These are phyloP conservation scores for Trachelus tabidus DNA, from an alignment of 2,888 invertebrate genomes.

Conservation along the genomic window DNA sequence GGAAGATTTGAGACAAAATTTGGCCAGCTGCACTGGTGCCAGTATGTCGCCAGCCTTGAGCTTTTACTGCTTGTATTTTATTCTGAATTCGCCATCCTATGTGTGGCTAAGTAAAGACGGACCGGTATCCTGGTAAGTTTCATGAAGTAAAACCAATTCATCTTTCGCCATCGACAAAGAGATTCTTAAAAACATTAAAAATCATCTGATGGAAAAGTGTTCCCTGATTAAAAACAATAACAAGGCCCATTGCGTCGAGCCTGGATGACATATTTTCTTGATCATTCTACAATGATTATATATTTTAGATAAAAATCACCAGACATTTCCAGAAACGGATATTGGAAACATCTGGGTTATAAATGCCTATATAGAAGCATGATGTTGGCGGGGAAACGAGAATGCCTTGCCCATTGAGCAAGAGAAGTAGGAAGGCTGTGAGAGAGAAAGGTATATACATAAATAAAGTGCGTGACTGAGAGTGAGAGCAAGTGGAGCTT, in stretches of 20 bases:
- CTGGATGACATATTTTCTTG: constrained; percentile 1
- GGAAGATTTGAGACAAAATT: constrained; percentile 31
- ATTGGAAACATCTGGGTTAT: constrained; percentile 12
- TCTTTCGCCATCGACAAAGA: neutral
- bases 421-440: constrained; percentile 21
- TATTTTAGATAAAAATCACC: neutral
- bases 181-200: neutral
- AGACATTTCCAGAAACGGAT: constrained; percentile 4
- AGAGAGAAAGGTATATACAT: neutral
- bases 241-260: constrained; percentile 6
- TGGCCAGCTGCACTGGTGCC: constrained; percentile 41
- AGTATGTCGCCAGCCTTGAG: constrained; percentile 40
- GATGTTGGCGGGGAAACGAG: constrained; percentile 12
- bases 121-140: neutral
- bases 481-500: neutral
- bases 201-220: neutral
- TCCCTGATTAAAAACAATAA: constrained; percentile 16
- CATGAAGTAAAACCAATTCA: neutral
- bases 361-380: constrained; percentile 4
- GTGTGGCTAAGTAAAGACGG: neutral
- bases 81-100: constrained; percentile 9
- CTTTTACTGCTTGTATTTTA: constrained; percentile 23
- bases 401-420: constrained; percentile 28
- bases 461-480: constrained; percentile 10
- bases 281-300: neutral